Base-by-base conservation (phyloP, 2,113 vertebrate species). In the Amblyopsis rosae region DNA sequence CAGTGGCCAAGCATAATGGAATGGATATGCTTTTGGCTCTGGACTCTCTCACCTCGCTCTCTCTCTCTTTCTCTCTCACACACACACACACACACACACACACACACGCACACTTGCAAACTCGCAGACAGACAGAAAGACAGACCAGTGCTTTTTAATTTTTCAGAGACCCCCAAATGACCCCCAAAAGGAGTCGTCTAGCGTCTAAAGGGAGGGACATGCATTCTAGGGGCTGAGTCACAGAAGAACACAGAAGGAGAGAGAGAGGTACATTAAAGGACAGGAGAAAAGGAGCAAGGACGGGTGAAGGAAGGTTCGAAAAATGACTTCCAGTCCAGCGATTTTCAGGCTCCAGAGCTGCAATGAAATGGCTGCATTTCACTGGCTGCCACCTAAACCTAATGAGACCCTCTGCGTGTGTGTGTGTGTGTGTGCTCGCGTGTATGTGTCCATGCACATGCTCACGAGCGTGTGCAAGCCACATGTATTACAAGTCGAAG, bases 1-100 rank as follows among this genome's bases (percentile, higher is more conserved):
- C 56, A 64, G 48, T 62, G 73, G 69, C 64, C 33, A 7, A 45
- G 66, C 62, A 68, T 75, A 79, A 83, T 75, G 56, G 46, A 79
- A 83, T 75, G 56, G 46, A 64, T 63, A 32, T 55, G 56, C 56
- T 72, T 35, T 58, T 69, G 58, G 47, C 55, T 62, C 13, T 10
- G 32, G 10, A 6, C 45, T 16, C 61, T 61, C 59, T 55, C 12
- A 33, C 19, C 45, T 16, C 61, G 53, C 59, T 55, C 12, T 17
- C 19, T 64, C 54, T 49, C 55, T 64, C 2, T 51, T 2, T 62
- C 62, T 46, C 33, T 32, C n/a, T 59, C 56, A 47, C 15, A 2
- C 54, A 15, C n/a, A 13, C 54, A 67, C 65, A 47, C 17, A 67
- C 13, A 66, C 35, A 47, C 55, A 49, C 35, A 58, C 47, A 60